phyloP scores from a whole-genome alignment of 2,797 vertebrate species.

The Pseudochromis fuscus region DNA sequence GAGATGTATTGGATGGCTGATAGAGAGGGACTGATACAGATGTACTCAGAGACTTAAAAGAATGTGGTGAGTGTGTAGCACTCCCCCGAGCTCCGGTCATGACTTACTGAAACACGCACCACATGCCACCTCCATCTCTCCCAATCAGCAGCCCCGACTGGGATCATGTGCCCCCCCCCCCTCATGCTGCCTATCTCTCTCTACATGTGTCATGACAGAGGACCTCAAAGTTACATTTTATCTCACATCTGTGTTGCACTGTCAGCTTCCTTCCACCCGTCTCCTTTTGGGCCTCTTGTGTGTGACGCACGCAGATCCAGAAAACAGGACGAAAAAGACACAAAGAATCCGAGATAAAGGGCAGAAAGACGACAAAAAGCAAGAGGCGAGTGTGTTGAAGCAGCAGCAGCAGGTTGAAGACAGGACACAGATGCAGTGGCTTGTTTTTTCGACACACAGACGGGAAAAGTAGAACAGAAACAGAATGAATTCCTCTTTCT shows the following conservation, averaged over 20 bases:
- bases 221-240: constrained; percentile 30
- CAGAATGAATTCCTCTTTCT: neutral
- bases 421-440: neutral
- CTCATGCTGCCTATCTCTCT: constrained; percentile 2
- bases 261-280: constrained; percentile 54
- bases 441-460: neutral
- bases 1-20: constrained; percentile 24
- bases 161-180: constrained; percentile 43
- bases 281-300: constrained; percentile 10
- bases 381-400: neutral
- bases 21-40: constrained; percentile 50
- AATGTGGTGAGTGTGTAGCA: constrained; percentile 44
- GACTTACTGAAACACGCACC: constrained; percentile 39
- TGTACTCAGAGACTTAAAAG: constrained; percentile 49
- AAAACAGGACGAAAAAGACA: neutral
- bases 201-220: constrained; percentile 19
- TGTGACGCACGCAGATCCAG: constrained; percentile 4
- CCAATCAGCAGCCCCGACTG: constrained; percentile 52
- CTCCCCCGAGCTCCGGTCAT: constrained; percentile 22
- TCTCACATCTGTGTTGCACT: constrained; percentile 42
- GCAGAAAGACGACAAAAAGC: neutral
- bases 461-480: constrained; percentile 2
- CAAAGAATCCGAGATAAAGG: neutral
- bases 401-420: neutral
- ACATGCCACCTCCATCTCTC: constrained; percentile 11